Evolutionary conservation across 1,140 invertebrate genomes (phyloP), one percentile per base, ranked within the genome.

Genomic region (Drosophila aff.): DNA sequence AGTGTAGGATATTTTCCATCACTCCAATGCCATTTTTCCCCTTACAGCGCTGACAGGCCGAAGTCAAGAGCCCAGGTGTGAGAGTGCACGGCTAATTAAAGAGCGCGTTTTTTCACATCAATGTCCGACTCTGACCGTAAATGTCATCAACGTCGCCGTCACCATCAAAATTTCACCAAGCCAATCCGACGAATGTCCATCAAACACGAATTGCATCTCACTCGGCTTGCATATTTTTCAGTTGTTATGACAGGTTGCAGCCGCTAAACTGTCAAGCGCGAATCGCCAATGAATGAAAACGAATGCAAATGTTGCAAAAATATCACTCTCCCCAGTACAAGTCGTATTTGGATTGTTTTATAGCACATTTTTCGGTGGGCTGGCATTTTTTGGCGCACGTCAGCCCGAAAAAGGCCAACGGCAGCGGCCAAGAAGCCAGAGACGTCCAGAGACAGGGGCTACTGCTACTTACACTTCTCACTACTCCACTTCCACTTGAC

Each of bases 181-280:
- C 71, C 43, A 63, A 75, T 78, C 43, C 73, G 40, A 40, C 67
- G 46, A 68, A 62, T 78, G 75, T 77, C 75, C 74, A 47, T 77
- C 72, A 77, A 65, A 59, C 40, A 28, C 10, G 26, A 50, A 76
- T 67, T 71, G 67, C 66, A 68, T 40, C 64, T 55, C 40, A 21
- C n/a, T 55, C 33, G 33, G 28, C 13, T 38, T 53, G 66, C 52
- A 53, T 18, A 18, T 16, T 23, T 23, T 50, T 38, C 33, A 43
- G 23, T 18, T 82, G 41, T 87, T 86, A 83, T 86, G 83, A 86
- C 83, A 86, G 71, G 63, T 80, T 69, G 74, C 63, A 81, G 80
- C 63, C 79, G 71, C 72, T 76, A 59, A 63, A 61, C 65, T 79
- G 76, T 82, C 82, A 79, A 76, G 65, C 67, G 50, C 41, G 58